Conservation (phyloP, 2,797 vertebrate genomes). For the Acropternis orthonyx region DNA sequence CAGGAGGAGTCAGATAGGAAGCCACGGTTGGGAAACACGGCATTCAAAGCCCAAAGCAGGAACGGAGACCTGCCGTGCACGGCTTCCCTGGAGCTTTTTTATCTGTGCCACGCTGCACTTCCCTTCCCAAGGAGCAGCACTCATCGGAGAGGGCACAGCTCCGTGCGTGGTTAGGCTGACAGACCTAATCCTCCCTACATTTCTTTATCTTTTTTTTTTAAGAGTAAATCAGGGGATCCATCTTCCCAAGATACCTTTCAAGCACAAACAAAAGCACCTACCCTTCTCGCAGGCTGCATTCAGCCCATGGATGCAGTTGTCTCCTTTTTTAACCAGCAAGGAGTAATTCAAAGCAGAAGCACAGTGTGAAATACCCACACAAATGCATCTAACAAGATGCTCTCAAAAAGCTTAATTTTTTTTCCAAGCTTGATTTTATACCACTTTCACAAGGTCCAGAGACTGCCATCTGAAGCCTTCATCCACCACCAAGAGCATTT, state of each 20-base stretch:
- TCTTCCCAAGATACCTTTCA: background rate
- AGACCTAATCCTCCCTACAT: background rate
- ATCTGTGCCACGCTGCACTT: rapidly evolving
- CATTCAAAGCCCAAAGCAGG: rapidly evolving
- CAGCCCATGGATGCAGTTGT: background rate
- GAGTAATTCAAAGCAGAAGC: background rate
- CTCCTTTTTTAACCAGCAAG: background rate
- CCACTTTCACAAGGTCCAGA: rapidly evolving
- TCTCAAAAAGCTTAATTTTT: background rate
- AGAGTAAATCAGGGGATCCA: background rate
- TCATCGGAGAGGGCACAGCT: background rate
- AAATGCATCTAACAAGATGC: background rate
- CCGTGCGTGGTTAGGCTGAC: rapidly evolving
- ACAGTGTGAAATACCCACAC: background rate
- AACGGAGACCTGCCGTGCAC: rapidly evolving
- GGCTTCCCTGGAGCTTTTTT: background rate
- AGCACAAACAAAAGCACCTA: background rate
- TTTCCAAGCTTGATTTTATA: background rate
- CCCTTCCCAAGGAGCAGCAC: rapidly evolving
- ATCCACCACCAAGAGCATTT: background rate
- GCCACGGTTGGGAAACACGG: rapidly evolving
- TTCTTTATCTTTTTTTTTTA: background rate
- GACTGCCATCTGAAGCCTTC: background rate
- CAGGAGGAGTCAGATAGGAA: background rate
- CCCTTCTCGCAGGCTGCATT: background rate